phyloP scores from a whole-genome alignment of 2,113 vertebrate genomes.

The Sebastes fasciatus region DNA sequence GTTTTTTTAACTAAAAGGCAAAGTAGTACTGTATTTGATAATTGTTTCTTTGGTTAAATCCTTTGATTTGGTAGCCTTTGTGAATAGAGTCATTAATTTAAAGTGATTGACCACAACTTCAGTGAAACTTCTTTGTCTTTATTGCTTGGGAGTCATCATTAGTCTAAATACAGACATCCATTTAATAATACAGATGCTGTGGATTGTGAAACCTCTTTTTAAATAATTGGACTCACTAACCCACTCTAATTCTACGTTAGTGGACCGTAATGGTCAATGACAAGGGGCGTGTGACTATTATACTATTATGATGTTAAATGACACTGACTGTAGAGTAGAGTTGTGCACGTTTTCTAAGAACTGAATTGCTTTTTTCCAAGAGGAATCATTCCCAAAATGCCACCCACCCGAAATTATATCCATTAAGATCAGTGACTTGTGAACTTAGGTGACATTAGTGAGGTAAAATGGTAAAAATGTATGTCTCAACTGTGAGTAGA shows the following conservation, averaged over 20 bases:
- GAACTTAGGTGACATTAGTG: conserved; percentile 44
- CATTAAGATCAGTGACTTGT: conserved; percentile 38
- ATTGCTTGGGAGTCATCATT: no score
- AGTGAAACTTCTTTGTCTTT: no score
- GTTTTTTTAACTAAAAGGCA: background rate
- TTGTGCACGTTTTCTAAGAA: conserved; percentile 43
- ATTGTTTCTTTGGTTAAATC: no score
- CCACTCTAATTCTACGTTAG: background rate
- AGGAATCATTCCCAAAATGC: conserved; percentile 32
- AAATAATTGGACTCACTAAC: background rate
- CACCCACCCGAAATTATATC: conserved; percentile 43
- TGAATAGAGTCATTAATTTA: no score
- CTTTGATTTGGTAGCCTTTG: no score
- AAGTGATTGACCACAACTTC: no score
- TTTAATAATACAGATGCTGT: background rate
- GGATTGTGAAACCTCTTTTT: background rate
- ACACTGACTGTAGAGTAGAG: conserved; percentile 18
- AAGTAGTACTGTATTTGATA: background rate
- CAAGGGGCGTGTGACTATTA: conserved; percentile 3
- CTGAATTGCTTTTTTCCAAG: conserved; percentile 18
- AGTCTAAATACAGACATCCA: background rate
- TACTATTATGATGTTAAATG: conserved; percentile 30
- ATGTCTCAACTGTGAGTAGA: conserved; percentile 24
- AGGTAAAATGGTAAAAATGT: conserved; percentile 43
- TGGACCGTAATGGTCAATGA: background rate